A percentile compares a stretch with the other conserved stretches of the same genome.
These are phyloP conservation scores for Brachionus plicatilis DNA, from an alignment of 1,140 invertebrate genomes.

Conservation along the genomic window DNA sequence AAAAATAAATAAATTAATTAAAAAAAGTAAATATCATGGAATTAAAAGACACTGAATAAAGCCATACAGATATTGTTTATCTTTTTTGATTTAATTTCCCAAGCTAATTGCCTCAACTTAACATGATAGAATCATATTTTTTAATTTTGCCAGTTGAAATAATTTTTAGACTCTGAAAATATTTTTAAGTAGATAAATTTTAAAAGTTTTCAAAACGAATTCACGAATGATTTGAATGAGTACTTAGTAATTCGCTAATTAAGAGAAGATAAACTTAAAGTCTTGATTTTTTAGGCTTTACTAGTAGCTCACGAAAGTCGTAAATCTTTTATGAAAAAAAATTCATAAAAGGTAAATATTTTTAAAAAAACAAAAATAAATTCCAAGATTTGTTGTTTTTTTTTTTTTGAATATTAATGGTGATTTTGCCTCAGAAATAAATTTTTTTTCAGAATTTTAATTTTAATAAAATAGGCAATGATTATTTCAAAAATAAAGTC, in stretches of 20 bases:
- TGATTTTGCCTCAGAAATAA: background rate
- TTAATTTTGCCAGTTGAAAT: too few species aligned
- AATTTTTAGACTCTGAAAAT: background rate
- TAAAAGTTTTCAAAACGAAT: background rate
- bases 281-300: background rate
- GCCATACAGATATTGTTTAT: too few species aligned
- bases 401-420: background rate
- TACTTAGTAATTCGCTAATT: background rate
- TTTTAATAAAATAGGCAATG: background rate
- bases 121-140: too few species aligned
- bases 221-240: background rate
- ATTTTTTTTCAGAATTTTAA: background rate
- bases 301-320: background rate
- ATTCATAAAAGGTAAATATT: background rate
- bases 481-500: background rate
- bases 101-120: too few species aligned
- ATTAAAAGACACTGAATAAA: too few species aligned
- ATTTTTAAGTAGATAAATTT: background rate
- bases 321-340: background rate
- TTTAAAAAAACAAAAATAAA: background rate
- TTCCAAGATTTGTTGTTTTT: background rate
- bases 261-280: background rate
- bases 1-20: too few species aligned
- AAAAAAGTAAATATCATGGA: too few species aligned
- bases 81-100: too few species aligned